Evolutionary conservation across 2,797 vertebrate species (phyloP).

Genomic region (Ctenopoma kingsleyae): DNA sequence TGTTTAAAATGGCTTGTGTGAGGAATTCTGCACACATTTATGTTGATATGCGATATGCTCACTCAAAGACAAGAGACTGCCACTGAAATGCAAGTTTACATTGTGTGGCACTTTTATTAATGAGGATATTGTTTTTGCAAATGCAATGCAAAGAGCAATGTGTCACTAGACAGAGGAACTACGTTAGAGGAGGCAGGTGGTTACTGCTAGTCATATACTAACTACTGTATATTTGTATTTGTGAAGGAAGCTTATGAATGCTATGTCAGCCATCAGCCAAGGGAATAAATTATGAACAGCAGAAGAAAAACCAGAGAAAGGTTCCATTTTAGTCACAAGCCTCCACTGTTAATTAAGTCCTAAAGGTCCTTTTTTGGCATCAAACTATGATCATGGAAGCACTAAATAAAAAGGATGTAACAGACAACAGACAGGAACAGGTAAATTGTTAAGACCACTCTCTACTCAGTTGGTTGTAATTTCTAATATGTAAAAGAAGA

Average conservation of each 20-base stretch:
- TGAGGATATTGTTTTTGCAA: conserved; percentile 60
- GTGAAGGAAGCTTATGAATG: conserved; percentile 57
- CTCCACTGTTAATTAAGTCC: conserved; percentile 42
- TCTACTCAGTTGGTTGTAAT: conserved; percentile 16
- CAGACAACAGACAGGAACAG: neutral
- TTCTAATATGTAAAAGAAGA: conserved; percentile 20
- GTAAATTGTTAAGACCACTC: conserved; percentile 8
- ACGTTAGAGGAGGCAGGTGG: conserved; percentile 62
- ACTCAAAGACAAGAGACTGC: conserved; percentile 71
- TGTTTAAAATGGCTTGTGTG: conserved; percentile 77
- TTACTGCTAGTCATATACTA: conserved; percentile 55
- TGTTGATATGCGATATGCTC: conserved; percentile 19
- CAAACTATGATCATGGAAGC: conserved; percentile 15
- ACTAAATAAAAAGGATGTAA: neutral
- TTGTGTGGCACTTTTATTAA: conserved; percentile 59
- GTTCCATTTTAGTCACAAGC: conserved; percentile 65
- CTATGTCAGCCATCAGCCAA: conserved; percentile 51
- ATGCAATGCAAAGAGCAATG: conserved; percentile 75
- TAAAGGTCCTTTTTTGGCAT: conserved; percentile 27
- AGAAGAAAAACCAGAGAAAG: conserved; percentile 47
- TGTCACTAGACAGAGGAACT: conserved; percentile 61
- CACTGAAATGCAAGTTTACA: conserved; percentile 68
- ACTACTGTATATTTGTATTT: conserved; percentile 40
- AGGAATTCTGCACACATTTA: conserved; percentile 67
- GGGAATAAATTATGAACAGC: conserved; percentile 32